Base-by-base conservation (phyloP, 2,113 vertebrate species). In the Parotia lawesii region DNA sequence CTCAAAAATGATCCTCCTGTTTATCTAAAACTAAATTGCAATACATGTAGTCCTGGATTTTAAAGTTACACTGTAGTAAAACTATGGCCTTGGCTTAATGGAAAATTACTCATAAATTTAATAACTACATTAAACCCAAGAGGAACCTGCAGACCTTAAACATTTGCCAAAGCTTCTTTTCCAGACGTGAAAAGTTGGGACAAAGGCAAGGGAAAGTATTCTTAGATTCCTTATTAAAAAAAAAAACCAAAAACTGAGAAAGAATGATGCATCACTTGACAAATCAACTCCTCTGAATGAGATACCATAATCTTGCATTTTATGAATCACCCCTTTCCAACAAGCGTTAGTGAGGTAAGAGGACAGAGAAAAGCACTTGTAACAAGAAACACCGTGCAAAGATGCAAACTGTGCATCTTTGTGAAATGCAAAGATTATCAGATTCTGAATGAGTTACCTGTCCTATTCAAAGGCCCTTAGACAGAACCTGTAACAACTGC, bases 101-200 rank as follows among this genome's bases (percentile, higher is more conserved):
- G 90, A 96, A 96, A 96, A 94, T 92, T 87, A 82, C 87, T 94
- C 60, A 27, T 70, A 90, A 94, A 54, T 88, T 93, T 93, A 93
- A 65, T 92, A 96, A 93, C 90, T 90, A 40, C 74, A 94, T 90
- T 94, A 95, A 96, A 42, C 87, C 84, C 87, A 89, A 92, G 89
- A 92, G 87, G 54, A 89, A 40, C 53, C 56, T 79, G 29, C 33
- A 92, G 77, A 91, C 74, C 86, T 87, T 87, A 56, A 94, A 78
- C 24, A 75, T 82, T 87, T 85, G 87, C 93, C 94, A 96, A 78
- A 76, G 38, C 37, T 70, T 86, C 47, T 95, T 96, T 94, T 92
- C 94, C 93, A 94, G 84, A 95, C 92, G 93, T 87, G 70, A 93
- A 75, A 90, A 89, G 70, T 0, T 85, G 12, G 35, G 85, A 91